phyloP scores from a whole-genome alignment of 2,113 vertebrate genomes.

The Cromileptes altivelis region DNA sequence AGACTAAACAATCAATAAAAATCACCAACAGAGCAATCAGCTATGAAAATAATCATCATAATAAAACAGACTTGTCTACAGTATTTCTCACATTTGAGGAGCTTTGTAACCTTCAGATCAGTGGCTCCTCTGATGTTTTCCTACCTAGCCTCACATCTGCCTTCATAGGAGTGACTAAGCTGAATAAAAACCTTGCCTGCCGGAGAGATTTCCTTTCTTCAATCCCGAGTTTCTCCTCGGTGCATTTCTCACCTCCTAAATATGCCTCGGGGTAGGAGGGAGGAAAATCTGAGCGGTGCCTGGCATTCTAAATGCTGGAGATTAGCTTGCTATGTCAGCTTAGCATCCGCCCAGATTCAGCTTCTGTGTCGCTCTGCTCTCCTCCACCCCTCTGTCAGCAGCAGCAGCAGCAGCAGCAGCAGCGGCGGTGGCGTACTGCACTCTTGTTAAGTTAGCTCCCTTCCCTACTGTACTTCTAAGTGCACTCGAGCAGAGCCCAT shows the following conservation, averaged over 20 bases:
- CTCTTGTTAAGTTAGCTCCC: conserved; percentile 53
- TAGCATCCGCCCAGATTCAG: conserved; percentile 64
- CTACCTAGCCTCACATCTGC: conserved; percentile 32
- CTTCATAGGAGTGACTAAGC: conserved; percentile 58
- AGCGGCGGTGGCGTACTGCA: conserved; percentile 26
- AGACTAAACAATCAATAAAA: not conserved
- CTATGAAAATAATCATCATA: not conserved
- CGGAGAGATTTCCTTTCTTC: conserved; percentile 52
- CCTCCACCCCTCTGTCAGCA: conserved; percentile 53
- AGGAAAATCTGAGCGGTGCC: conserved; percentile 45
- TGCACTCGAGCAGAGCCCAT: conserved; percentile 67
- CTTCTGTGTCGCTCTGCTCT: conserved; percentile 48
- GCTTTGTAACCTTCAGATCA: not conserved
- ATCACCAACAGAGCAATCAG: not conserved
- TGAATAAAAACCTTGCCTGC: conserved; percentile 50
- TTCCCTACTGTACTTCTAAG: conserved; percentile 73
- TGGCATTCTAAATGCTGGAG: conserved; percentile 61
- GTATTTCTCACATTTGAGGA: not conserved
- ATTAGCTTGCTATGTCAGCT: conserved; percentile 75
- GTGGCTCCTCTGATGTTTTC: conserved; percentile 24
- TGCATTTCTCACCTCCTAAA: conserved; percentile 67
- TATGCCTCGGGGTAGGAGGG: conserved; percentile 32
- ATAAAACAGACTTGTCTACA: not conserved
- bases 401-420: conserved; percentile 30
- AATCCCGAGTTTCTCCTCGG: conserved; percentile 41